Conservation (phyloP, 92 coral and sea anemone species). For the Epizoanthus stellaris region DNA sequence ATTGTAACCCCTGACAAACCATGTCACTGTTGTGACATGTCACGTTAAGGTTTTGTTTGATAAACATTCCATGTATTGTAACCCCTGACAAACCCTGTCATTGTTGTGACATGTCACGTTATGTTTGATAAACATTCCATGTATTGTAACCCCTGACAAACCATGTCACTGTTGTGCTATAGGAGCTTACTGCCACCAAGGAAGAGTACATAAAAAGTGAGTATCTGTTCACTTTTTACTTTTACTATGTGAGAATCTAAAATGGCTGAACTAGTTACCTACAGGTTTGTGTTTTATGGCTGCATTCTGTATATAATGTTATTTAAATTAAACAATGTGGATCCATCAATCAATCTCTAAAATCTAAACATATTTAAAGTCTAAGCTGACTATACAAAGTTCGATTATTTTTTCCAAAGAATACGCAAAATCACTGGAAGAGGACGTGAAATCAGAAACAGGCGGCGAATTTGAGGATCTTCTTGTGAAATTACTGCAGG, state of each 20-base stretch:
- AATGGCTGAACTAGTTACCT: not conserved
- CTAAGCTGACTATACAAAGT: not conserved
- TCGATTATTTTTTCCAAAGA: conserved; percentile 47
- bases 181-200: conserved; percentile 71
- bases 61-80: too few species aligned
- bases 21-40: too few species aligned
- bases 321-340: too few species aligned
- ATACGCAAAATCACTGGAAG: conserved; percentile 68
- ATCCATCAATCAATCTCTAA: too few species aligned
- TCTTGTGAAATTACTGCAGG: conserved; percentile 76
- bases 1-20: too few species aligned
- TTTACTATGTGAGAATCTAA: not conserved
- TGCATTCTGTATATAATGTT: too few species aligned
- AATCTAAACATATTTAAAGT: not conserved
- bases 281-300: not conserved
- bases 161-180: not conserved
- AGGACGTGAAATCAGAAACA: conserved; percentile 86
- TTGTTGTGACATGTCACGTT: too few species aligned
- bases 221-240: conserved; percentile 11
- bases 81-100: too few species aligned
- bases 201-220: conserved; percentile 63
- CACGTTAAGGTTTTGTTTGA: too few species aligned
- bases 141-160: too few species aligned
- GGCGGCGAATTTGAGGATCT: conserved; percentile 87
- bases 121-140: too few species aligned